Evolutionary conservation across 2,888 invertebrate species (phyloP).

Genomic region (Pristionchus fissidentatus): DNA sequence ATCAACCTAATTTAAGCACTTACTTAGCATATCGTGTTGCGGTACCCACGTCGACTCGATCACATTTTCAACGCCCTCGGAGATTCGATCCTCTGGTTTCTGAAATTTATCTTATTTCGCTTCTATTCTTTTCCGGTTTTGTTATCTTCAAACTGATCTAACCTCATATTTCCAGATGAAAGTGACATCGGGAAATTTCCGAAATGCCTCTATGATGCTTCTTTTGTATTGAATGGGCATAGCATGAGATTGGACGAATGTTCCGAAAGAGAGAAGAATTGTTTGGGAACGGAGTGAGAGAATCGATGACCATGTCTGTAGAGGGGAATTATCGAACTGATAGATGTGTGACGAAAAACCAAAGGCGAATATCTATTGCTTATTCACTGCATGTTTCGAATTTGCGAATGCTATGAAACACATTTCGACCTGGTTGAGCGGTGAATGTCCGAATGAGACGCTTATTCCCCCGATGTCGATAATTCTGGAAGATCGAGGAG

Average conservation of each 20-base stretch:
- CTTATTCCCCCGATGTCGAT: constrained; percentile 62
- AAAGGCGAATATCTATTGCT: background rate
- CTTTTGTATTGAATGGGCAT: constrained; percentile 56
- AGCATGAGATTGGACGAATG: constrained; percentile 55
- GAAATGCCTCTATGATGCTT: constrained; percentile 52
- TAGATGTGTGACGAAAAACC: background rate
- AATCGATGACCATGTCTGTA: background rate
- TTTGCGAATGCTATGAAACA: background rate
- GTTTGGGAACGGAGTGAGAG: constrained; percentile 19
- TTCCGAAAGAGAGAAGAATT: constrained; percentile 60
- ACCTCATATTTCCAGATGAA: constrained; percentile 65
- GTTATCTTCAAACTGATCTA: background rate
- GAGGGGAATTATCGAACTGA: background rate
- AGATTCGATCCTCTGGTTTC: constrained; percentile 3
- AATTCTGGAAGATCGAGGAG: constrained; percentile 50
- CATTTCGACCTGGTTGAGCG: background rate
- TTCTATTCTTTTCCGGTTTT: background rate
- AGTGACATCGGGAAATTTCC: constrained; percentile 54
- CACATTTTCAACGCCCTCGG: constrained; percentile 25
- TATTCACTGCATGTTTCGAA: background rate
- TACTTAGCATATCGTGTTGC: constrained; percentile 12
- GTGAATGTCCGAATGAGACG: constrained; percentile 34
- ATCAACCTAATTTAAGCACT: background rate
- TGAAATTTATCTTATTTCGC: background rate
- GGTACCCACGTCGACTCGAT: constrained; percentile 30